Conservation (phyloP, 2,888 invertebrate genomes). For the Seira sanloemensis region DNA sequence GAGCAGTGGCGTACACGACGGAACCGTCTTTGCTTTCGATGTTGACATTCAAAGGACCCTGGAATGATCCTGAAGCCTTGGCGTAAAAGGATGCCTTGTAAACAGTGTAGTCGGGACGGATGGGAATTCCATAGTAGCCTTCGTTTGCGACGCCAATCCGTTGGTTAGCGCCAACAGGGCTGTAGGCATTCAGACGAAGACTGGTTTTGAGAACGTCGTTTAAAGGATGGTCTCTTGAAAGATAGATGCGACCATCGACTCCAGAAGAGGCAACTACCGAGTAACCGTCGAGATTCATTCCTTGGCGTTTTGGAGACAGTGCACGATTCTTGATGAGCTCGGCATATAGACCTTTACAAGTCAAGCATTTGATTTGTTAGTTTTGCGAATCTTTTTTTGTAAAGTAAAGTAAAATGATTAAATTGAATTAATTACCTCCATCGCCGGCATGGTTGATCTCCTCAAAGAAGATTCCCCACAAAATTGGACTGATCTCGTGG, state of each 20-base stretch:
- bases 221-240: slow-evolving; percentile 43
- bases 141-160: slow-evolving; percentile 38
- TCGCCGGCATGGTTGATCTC: slow-evolving; percentile 53
- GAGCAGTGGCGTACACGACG: slow-evolving; percentile 33
- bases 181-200: slow-evolving; percentile 33
- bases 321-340: slow-evolving; percentile 49
- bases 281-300: slow-evolving; percentile 35
- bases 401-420: too few species aligned
- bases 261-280: slow-evolving; percentile 35
- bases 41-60: slow-evolving; percentile 20
- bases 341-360: slow-evolving; percentile 36
- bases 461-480: slow-evolving; percentile 54
- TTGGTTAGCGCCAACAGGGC: background rate
- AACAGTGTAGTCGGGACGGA: slow-evolving; percentile 37
- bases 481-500: slow-evolving; percentile 37
- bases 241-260: slow-evolving; percentile 38
- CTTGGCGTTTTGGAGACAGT: slow-evolving; percentile 36
- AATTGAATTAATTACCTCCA: too few species aligned
- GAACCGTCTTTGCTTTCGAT: slow-evolving; percentile 37
- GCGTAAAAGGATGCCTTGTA: slow-evolving; percentile 50
- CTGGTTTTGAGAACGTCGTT: slow-evolving; percentile 29
- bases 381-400: too few species aligned
- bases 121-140: slow-evolving; percentile 46
- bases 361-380: too few species aligned
- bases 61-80: slow-evolving; percentile 2